Evolutionary conservation across 2,797 vertebrate species (phyloP), one percentile per base, ranked within the genome.

Genomic region (Petrocephalus schoutedeni): DNA sequence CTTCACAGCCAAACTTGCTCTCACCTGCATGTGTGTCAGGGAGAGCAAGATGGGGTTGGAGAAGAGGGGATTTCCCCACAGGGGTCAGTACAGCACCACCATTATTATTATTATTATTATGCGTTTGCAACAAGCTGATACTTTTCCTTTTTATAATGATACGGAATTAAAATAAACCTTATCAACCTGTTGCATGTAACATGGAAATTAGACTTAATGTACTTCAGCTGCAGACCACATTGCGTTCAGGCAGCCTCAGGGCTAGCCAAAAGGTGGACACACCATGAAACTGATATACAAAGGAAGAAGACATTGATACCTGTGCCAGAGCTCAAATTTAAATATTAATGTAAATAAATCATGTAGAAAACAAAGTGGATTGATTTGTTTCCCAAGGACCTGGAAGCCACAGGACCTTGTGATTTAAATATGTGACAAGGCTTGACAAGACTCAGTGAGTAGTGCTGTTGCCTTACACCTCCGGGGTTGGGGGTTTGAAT

Each of bases 301-400:
- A 90, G 88, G 58, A 87, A 87, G 61, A 91, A 91, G 94, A 92
- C 93, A 92, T 64, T 84, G 93, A 95, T 93, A 93, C 87, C 58
- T 86, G 83, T 90, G 87, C 89, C 87, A 74, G 88, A 71, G 89
- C 89, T 85, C 88, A 88, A 88, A 92, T 94, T 95, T 93, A 93
- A 94, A 95, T 91, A 92, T 94, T 93, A 93, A 94, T 95, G 92
- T 91, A 93, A 94, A 95, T 95, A 91, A 95, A 94, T 94, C 93
- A 94, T 94, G 93, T 90, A 94, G 93, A 92, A 93, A 95, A 95
- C 94, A 93, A 94, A 95, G 92, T 93, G 92, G 92, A 91, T 91
- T 92, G 92, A 94, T 95, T 95, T 94, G 93, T 93, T 92, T 93
- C 77, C 92, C 91, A 74, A 32, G 74, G 80, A 91, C 89, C 91